These are phyloP conservation scores for Brachionus koreanus DNA, from an alignment of 1,140 invertebrate species.

Conservation along the genomic window DNA sequence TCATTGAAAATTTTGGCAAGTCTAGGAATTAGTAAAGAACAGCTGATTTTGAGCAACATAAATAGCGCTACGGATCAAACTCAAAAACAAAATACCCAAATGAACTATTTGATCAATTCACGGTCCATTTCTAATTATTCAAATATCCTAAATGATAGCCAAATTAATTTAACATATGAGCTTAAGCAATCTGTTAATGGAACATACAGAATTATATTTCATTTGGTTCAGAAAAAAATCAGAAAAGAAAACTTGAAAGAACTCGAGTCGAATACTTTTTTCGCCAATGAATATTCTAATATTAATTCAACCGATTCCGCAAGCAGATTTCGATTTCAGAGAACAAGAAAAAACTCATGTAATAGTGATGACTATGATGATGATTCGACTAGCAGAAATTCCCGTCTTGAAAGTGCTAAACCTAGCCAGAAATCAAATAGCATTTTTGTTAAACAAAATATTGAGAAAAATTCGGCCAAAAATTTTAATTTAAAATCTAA, in stretches of 20 bases:
- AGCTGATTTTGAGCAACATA: slow-evolving; percentile 58
- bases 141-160: not conserved
- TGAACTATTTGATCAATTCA: not conserved
- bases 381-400: not conserved
- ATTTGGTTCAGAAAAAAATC: slow-evolving; percentile 56
- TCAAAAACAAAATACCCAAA: not conserved
- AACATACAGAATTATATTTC: slow-evolving; percentile 64
- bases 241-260: slow-evolving; percentile 22
- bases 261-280: not conserved
- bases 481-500: not conserved
- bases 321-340: not conserved
- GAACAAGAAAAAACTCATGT: not conserved
- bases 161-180: not conserved
- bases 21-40: slow-evolving; percentile 62
- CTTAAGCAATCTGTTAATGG: slow-evolving; percentile 51
- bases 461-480: not conserved
- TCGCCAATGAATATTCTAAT: not conserved
- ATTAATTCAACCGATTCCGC: not conserved
- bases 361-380: not conserved
- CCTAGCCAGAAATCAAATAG: not conserved
- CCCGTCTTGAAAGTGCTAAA: not conserved
- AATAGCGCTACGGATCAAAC: slow-evolving; percentile 61
- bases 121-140: not conserved
- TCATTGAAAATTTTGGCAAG: slow-evolving; percentile 57
- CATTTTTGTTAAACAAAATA: slow-evolving; percentile 20